phyloP scores from a whole-genome alignment of 2,113 vertebrate species.

The Callopanchax toddi region DNA sequence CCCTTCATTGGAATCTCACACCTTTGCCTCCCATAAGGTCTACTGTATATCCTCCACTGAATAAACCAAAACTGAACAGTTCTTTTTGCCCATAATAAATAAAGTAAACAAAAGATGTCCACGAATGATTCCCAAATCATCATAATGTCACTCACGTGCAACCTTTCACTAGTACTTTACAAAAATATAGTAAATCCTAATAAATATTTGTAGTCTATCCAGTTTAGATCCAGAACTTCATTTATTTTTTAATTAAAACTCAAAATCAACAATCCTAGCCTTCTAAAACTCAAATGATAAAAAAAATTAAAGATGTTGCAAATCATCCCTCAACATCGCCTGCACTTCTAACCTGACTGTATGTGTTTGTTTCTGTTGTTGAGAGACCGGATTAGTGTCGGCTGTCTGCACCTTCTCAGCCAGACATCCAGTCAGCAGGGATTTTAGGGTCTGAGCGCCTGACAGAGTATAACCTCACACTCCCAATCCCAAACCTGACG shows the following conservation, averaged over 20 bases:
- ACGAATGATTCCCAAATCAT: too few relatives aligned
- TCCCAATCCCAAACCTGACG: conserved; percentile 41
- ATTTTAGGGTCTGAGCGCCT: conserved; percentile 68
- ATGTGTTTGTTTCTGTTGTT: conserved; percentile 29
- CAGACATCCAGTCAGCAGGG: conserved; percentile 75
- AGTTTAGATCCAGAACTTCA: not conserved
- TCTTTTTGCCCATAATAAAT: too few relatives aligned
- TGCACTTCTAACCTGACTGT: conserved; percentile 33
- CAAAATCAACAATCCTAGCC: not conserved
- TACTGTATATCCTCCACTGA: too few relatives aligned
- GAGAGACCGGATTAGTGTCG: conserved; percentile 67
- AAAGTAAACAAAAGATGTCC: not conserved
- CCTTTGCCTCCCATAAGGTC: too few relatives aligned
- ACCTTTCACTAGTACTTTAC: not conserved
- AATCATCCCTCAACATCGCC: conserved; percentile 17
- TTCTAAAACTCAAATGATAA: too few relatives aligned
- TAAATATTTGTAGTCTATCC: not conserved
- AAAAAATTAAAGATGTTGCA: not conserved
- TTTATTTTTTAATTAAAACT: not conserved
- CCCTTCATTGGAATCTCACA: too few relatives aligned
- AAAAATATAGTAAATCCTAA: not conserved
- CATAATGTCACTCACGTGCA: not conserved
- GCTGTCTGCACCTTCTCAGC: conserved; percentile 70
- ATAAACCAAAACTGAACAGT: too few relatives aligned
- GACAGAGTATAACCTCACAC: conserved; percentile 48